phyloP scores from a whole-genome alignment of 2,888 invertebrate species.

The Apamea sordens region DNA sequence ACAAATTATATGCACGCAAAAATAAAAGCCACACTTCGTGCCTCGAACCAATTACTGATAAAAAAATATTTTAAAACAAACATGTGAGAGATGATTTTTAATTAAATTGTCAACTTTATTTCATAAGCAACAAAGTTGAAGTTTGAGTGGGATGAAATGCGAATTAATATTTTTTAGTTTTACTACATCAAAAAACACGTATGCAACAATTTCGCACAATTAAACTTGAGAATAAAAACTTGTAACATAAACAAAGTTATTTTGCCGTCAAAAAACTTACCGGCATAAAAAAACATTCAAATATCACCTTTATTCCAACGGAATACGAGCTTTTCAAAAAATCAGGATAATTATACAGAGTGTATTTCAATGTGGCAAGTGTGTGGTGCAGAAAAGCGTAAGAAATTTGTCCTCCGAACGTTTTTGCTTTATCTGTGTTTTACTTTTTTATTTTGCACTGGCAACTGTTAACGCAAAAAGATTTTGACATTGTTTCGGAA shows the following conservation, averaged over 20 bases:
- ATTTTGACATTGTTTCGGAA: conserved; percentile 86
- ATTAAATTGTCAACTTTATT: conserved; percentile 32
- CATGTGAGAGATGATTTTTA: not conserved
- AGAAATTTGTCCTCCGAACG: conserved; percentile 86
- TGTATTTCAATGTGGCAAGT: conserved; percentile 45
- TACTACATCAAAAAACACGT: conserved; percentile 77
- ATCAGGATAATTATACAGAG: not conserved
- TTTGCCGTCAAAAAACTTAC: conserved; percentile 27
- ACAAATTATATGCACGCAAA: conserved; percentile 59
- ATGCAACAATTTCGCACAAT: conserved; percentile 87
- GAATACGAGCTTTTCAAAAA: conserved; percentile 1
- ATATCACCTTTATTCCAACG: conserved; percentile 19
- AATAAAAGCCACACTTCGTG: conserved; percentile 62
- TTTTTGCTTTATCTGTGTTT: conserved; percentile 73
- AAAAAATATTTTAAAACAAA: conserved; percentile 49
- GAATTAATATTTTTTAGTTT: conserved; percentile 56
- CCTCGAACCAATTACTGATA: conserved; percentile 70
- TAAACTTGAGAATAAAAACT: conserved; percentile 85
- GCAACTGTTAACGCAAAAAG: conserved; percentile 84
- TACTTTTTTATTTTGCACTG: conserved; percentile 76
- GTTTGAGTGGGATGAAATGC: not conserved
- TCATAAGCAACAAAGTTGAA: not conserved
- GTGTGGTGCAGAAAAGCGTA: conserved; percentile 82
- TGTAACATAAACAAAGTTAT: conserved; percentile 69
- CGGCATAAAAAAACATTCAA: conserved; percentile 14